A percentile compares a stretch with the other conserved stretches of the same genome.
phyloP scores from a whole-genome alignment of 2,797 vertebrate genomes.

The Gobionotothen gibberifrons region DNA sequence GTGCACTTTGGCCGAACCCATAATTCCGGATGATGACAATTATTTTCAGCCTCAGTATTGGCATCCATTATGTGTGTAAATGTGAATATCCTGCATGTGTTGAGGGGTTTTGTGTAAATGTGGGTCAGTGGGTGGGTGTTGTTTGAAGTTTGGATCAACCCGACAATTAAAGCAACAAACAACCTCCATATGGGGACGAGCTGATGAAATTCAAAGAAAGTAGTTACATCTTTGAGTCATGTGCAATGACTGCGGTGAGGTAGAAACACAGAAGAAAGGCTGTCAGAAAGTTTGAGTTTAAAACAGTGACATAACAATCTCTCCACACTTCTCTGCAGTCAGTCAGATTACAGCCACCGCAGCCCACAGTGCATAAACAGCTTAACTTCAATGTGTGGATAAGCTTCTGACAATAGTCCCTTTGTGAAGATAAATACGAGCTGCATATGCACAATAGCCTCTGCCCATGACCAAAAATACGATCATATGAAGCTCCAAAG shows the following conservation, averaged over 20 bases:
- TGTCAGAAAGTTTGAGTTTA: slow-evolving; percentile 1
- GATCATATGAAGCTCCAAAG: slow-evolving; percentile 49
- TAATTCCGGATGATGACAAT: slow-evolving; percentile 52
- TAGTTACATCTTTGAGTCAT: not conserved
- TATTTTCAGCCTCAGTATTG: slow-evolving; percentile 38
- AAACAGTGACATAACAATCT: slow-evolving; percentile 42
- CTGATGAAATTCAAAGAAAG: slow-evolving; percentile 15
- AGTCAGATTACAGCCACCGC: slow-evolving; percentile 47
- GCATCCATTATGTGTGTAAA: slow-evolving; percentile 34
- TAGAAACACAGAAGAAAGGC: slow-evolving; percentile 9
- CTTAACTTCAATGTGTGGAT: slow-evolving; percentile 62
- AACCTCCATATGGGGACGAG: slow-evolving; percentile 15
- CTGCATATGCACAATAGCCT: slow-evolving; percentile 52
- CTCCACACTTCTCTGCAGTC: slow-evolving; percentile 43
- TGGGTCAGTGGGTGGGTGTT: slow-evolving; percentile 36
- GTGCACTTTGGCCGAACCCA: slow-evolving; percentile 80
- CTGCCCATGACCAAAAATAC: slow-evolving; percentile 41
- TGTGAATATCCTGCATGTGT: slow-evolving; percentile 36
- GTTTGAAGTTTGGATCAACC: slow-evolving; percentile 57
- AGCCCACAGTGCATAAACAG: slow-evolving; percentile 55
- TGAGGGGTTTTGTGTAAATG: slow-evolving; percentile 17
- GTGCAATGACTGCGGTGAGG: not conserved
- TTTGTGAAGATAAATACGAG: slow-evolving; percentile 60
- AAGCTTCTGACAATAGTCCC: slow-evolving; percentile 53
- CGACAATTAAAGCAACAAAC: slow-evolving; percentile 63